A percentile compares a stretch with the other conserved stretches of the same genome.
phyloP scores from a whole-genome alignment of 2,113 vertebrate genomes.

The Thomomys bottae region DNA sequence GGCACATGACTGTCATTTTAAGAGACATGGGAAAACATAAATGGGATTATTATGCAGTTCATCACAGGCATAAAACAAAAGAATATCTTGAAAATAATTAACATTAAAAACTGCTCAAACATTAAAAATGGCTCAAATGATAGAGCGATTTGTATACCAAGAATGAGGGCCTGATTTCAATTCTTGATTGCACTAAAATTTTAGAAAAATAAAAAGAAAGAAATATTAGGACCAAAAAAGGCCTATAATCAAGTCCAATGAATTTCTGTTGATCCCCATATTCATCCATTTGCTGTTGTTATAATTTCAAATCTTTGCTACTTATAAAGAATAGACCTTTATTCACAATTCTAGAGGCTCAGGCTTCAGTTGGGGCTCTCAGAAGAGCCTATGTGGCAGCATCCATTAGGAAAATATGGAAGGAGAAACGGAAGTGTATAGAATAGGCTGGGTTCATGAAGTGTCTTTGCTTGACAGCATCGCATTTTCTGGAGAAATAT shows the following conservation, averaged over 20 bases:
- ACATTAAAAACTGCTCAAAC: too few species aligned
- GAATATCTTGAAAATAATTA: too few species aligned
- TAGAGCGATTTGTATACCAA: too few species aligned
- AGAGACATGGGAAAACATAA: too few species aligned
- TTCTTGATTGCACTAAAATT: background rate
- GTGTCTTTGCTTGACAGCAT: background rate
- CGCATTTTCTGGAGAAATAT: background rate
- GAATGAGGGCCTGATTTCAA: background rate
- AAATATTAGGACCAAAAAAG: background rate
- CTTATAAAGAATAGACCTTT: background rate
- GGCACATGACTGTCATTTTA: too few species aligned
- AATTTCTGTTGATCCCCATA: background rate
- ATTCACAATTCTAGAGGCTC: background rate
- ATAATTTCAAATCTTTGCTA: background rate
- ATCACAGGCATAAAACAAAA: too few species aligned
- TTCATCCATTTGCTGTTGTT: background rate
- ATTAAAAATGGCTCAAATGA: too few species aligned
- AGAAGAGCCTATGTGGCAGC: too few species aligned
- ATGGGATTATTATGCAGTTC: too few species aligned
- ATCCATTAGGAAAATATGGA: background rate
- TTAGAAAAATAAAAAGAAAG: constrained; percentile 13
- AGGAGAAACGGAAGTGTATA: background rate
- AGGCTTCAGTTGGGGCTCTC: background rate
- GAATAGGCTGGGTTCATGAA: background rate
- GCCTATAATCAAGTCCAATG: background rate